Percentiles rank a stretch among this genome's conserved stretches.
phyloP scores from a whole-genome alignment of 2,888 invertebrate genomes.

The Pandemis cinnamomeana region DNA sequence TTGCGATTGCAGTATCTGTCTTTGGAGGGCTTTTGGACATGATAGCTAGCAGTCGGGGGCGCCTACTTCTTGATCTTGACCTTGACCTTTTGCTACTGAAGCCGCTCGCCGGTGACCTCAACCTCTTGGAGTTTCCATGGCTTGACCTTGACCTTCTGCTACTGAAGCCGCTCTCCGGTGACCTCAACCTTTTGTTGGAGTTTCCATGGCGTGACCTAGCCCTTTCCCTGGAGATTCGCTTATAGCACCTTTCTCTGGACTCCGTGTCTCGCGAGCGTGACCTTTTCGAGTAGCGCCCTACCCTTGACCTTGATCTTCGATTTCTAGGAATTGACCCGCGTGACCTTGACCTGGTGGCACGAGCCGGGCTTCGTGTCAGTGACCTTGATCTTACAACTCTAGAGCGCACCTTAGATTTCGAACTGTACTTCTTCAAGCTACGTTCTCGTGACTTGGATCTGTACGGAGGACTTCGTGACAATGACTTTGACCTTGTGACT shows the following conservation, averaged over 20 bases:
- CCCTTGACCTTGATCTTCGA: slow-evolving; percentile 4
- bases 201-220: neutral
- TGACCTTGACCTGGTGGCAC: neutral
- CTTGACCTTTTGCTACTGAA: neutral
- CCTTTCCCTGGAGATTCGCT: neutral
- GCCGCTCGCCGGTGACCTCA: neutral
- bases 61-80: neutral
- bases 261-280: neutral
- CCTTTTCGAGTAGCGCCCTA: neutral
- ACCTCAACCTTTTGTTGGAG: neutral
- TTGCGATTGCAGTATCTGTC: neutral
- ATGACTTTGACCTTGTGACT: slow-evolving; percentile 5
- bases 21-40: slow-evolving; percentile 9
- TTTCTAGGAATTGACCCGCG: neutral
- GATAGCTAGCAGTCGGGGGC: neutral
- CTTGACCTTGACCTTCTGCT: neutral
- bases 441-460: neutral
- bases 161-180: neutral
- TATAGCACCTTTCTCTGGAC: neutral
- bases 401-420: slow-evolving; percentile 3
- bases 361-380: neutral
- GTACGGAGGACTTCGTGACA: neutral
- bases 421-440: neutral
- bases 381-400: slow-evolving; percentile 7
- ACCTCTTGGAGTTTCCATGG: neutral